phyloP scores from a whole-genome alignment of 2,113 vertebrate species.

The Rhodinocichla rosea region DNA sequence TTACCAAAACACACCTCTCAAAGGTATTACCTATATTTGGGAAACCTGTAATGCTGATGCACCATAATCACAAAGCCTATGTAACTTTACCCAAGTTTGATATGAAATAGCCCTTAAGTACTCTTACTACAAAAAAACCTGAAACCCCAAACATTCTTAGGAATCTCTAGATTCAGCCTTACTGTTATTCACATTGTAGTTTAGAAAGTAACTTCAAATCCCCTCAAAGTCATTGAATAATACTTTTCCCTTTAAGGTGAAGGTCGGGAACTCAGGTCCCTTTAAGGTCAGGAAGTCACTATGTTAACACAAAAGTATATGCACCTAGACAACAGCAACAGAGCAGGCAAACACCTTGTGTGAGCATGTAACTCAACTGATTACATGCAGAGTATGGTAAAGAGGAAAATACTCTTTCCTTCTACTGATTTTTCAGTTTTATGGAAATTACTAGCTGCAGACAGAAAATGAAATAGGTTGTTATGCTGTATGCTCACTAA shows the following conservation, averaged over 20 bases:
- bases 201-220: background rate
- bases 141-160: background rate
- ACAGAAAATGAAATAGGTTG: background rate
- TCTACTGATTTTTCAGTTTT: background rate
- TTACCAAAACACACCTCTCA: background rate
- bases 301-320: background rate
- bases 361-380: background rate
- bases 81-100: background rate
- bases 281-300: background rate
- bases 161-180: background rate
- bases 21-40: background rate
- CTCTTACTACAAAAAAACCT: background rate
- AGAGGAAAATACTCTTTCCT: background rate
- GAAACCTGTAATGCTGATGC: background rate
- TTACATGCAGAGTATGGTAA: background rate
- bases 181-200: background rate
- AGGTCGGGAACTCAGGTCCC: too few relatives aligned
- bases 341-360: background rate
- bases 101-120: background rate
- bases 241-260: background rate
- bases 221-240: background rate
- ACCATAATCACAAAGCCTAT: background rate
- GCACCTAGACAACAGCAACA: background rate
- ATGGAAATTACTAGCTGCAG: background rate
- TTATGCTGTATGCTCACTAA: background rate